Base-by-base conservation (phyloP, 1,140 invertebrate genomes). In the Sminthurinus signatus region DNA sequence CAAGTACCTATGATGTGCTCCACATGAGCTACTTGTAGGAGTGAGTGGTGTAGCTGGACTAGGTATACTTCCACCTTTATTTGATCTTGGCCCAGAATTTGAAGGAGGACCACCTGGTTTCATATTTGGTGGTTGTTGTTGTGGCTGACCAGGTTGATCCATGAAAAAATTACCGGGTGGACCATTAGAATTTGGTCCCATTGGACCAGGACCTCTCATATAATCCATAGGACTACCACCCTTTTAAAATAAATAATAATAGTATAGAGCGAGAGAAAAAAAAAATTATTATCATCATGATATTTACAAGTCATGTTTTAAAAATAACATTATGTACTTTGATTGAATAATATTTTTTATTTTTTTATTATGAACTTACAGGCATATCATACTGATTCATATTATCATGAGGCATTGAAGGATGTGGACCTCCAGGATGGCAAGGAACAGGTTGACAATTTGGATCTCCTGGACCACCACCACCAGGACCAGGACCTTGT, bases 311-410 rank as follows among this genome's bases (percentile, higher is more conserved):
- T n/a, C n/a, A n/a, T n/a, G n/a, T n/a, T n/a, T n/a, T n/a, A n/a
- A n/a, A n/a, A n/a, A n/a, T n/a, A n/a, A n/a, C n/a, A n/a, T n/a
- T n/a, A n/a, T n/a, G n/a, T n/a, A n/a, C n/a, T n/a, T n/a, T n/a
- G n/a, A n/a, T n/a, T n/a, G n/a, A n/a, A n/a, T n/a, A n/a, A n/a
- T n/a, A n/a, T n/a, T n/a, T n/a, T 36, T 36, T 8, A 36, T 36
- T 36, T 36, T 36, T 36, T 36, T 27, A 50, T 27, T 8, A 21
- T 25, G 51, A 68, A 67, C 64, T 76, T 48, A 77, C 73, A 54
- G 75, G 74, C 60, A 75, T 78, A 74, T 79, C 76, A 29, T 72
- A 62, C 74, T 72, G 43, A 44, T 65, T 64, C 44, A 73, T 57
- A 55, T 70, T 72, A 10, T 66, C 70, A 58, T 64, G 69, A 51